Conservation (phyloP, 2,888 invertebrate genomes). For the Heliconius ethilla region DNA sequence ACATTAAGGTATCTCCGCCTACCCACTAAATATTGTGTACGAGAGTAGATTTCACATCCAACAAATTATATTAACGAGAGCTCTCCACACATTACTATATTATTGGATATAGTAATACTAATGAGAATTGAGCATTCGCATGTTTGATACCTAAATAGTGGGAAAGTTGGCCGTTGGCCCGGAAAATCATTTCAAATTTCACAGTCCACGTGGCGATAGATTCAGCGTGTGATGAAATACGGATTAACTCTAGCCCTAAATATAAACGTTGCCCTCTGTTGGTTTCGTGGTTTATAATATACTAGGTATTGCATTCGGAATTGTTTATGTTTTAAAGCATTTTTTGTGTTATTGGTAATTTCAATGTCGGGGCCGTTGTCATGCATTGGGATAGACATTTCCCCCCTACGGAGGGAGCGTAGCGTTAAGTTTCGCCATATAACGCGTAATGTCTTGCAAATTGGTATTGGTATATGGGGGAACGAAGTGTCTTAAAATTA, state of each 20-base stretch:
- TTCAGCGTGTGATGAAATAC: conserved; percentile 52
- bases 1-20: neutral
- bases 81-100: neutral
- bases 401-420: neutral
- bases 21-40: neutral
- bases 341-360: neutral
- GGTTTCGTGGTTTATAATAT: conserved; percentile 17
- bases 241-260: conserved; percentile 65
- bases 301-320: conserved; percentile 23
- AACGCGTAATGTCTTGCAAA: neutral
- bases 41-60: neutral
- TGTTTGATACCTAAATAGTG: conserved; percentile 34
- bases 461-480: neutral
- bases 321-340: neutral
- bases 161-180: conserved; percentile 36
- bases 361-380: too few species aligned
- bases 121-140: conserved; percentile 17
- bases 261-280: conserved; percentile 50
- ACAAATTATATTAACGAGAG: neutral
- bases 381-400: neutral
- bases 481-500: neutral
- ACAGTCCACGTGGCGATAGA: conserved; percentile 56
- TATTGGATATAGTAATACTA: neutral
- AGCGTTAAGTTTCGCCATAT: neutral
- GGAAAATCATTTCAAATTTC: conserved; percentile 52